Percentiles rank a stretch among this genome's conserved stretches.
Evolutionary conservation across 2,797 vertebrate species (phyloP).

Genomic region (Leptatherina wallacei): DNA sequence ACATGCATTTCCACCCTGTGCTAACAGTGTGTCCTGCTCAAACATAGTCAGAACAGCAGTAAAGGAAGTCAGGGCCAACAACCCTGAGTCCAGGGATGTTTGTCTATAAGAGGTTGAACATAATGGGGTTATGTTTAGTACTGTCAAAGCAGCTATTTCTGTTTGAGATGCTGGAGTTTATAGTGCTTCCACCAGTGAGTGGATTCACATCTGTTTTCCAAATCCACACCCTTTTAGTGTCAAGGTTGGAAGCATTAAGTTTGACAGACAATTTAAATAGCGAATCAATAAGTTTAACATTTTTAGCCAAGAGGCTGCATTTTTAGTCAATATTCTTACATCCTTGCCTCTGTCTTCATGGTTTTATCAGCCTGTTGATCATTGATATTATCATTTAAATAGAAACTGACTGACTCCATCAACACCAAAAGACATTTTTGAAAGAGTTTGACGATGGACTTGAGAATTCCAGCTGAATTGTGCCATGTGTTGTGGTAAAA

Average conservation of each 20-base stretch:
- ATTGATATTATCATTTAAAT: slow-evolving; percentile 37
- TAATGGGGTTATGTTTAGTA: slow-evolving; percentile 62
- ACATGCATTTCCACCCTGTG: neutral
- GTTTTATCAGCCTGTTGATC: slow-evolving; percentile 33
- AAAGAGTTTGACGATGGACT: slow-evolving; percentile 23
- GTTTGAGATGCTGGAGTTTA: slow-evolving; percentile 64
- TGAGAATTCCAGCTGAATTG: slow-evolving; percentile 50
- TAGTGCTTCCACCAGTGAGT: slow-evolving; percentile 53
- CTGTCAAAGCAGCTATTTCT: slow-evolving; percentile 70
- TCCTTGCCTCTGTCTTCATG: slow-evolving; percentile 44
- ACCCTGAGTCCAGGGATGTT: slow-evolving; percentile 45
- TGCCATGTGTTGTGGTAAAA: slow-evolving; percentile 30
- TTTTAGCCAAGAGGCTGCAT: slow-evolving; percentile 65
- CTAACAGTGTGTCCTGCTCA: slow-evolving; percentile 46
- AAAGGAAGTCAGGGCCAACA: slow-evolving; percentile 33
- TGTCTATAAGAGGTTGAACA: slow-evolving; percentile 63
- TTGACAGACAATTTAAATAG: slow-evolving; percentile 66
- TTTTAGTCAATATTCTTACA: slow-evolving; percentile 64
- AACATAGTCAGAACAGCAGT: slow-evolving; percentile 40
- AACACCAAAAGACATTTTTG: slow-evolving; percentile 13
- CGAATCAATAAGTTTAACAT: slow-evolving; percentile 66
- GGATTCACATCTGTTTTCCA: slow-evolving; percentile 65
- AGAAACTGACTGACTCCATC: slow-evolving; percentile 29
- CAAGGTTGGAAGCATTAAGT: slow-evolving; percentile 64
- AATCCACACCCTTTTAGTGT: slow-evolving; percentile 61